These are phyloP conservation scores for Avahi laniger DNA, from an alignment of 2,797 vertebrate species.

Conservation along the genomic window DNA sequence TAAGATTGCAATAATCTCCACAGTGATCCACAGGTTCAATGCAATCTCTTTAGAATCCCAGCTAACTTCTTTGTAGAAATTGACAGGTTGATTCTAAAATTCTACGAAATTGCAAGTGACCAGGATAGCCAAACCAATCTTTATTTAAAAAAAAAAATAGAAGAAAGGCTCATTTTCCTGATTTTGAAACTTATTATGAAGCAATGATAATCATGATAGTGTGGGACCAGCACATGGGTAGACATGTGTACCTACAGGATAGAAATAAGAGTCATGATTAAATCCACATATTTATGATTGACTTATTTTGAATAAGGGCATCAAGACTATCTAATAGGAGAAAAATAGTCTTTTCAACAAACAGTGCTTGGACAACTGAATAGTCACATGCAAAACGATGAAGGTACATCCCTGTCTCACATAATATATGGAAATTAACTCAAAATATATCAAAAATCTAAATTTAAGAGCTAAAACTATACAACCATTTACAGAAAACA, in stretches of 20 bases:
- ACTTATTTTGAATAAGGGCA: not conserved
- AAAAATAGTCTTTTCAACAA: not conserved
- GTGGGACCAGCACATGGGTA: no score
- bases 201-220: not conserved
- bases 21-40: not conserved
- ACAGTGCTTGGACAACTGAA: not conserved
- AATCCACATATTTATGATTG: not conserved
- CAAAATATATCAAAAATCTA: not conserved
- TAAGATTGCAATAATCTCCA: not conserved
- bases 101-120: not conserved
- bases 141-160: not conserved
- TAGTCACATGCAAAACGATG: not conserved
- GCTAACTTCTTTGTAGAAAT: not conserved
- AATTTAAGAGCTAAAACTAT: not conserved
- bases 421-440: not conserved
- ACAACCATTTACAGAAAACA: not conserved
- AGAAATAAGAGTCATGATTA: not conserved
- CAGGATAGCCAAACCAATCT: not conserved
- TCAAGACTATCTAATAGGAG: not conserved
- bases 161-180: not conserved
- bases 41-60: not conserved
- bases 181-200: not conserved
- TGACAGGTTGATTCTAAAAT: not conserved
- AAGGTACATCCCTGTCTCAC: not conserved
- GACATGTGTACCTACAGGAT: not conserved